A percentile compares a stretch with the other conserved stretches of the same genome.
phyloP scores from a whole-genome alignment of 2,888 invertebrate genomes.

The Keiferia lycopersicella region DNA sequence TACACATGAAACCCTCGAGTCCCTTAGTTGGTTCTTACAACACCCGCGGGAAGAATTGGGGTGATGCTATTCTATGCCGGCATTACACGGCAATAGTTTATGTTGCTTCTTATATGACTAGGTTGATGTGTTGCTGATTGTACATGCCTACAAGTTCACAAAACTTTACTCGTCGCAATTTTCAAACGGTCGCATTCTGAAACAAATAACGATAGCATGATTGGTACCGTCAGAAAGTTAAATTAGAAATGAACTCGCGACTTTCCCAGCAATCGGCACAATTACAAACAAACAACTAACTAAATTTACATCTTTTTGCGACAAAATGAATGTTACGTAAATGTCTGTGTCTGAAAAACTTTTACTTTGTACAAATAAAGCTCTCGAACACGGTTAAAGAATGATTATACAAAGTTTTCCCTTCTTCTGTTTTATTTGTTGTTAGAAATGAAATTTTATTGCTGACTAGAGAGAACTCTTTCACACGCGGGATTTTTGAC shows the following conservation, averaged over 20 bases:
- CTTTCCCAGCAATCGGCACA: constrained; percentile 40
- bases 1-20: too few relatives aligned
- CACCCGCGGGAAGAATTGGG: too few relatives aligned
- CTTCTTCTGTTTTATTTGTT: not conserved
- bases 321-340: constrained; percentile 16
- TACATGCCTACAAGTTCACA: not conserved
- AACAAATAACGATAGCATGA: constrained; percentile 53
- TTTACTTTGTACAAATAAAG: constrained; percentile 11
- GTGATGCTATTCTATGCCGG: too few relatives aligned
- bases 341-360: constrained; percentile 15
- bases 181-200: constrained; percentile 44
- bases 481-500: too few relatives aligned
- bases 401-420: not conserved
- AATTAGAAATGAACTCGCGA: constrained; percentile 54
- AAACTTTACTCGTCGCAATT: constrained; percentile 50
- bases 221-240: constrained; percentile 53
- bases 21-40: too few relatives aligned
- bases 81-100: too few relatives aligned
- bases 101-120: too few relatives aligned
- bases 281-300: constrained; percentile 22
- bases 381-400: constrained; percentile 13
- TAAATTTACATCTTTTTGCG: constrained; percentile 17
- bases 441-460: not conserved
- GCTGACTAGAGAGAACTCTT: too few relatives aligned
- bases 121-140: not conserved